These are phyloP conservation scores for Sternarchorhynchus goeldii DNA, from an alignment of 2,797 vertebrate species.

Conservation along the genomic window DNA sequence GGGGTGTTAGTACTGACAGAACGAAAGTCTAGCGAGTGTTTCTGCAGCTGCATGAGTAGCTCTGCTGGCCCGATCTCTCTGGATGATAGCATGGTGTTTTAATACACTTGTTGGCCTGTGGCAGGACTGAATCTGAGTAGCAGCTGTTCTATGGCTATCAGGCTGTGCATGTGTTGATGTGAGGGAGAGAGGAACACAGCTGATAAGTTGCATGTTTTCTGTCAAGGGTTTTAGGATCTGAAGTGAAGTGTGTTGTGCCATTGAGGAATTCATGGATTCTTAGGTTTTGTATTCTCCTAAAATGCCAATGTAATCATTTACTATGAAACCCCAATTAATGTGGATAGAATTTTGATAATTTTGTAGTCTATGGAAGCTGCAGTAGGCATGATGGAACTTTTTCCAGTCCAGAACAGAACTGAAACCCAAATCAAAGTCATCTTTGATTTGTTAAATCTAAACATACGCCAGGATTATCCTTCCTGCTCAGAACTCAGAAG, in stretches of 20 bases:
- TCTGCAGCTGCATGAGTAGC: slow-evolving; percentile 21
- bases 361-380: background rate
- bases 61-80: slow-evolving; percentile 28
- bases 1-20: slow-evolving; percentile 7
- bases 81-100: slow-evolving; percentile 7
- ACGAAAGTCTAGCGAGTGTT: slow-evolving; percentile 10
- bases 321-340: background rate
- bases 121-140: background rate
- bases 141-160: background rate
- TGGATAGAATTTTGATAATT: background rate
- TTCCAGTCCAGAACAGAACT: too few species aligned
- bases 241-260: background rate
- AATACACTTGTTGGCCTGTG: background rate
- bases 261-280: background rate
- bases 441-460: background rate
- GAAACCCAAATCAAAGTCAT: background rate
- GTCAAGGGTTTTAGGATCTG: background rate
- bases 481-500: background rate
- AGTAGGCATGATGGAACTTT: too few species aligned
- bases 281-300: background rate
- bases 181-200: background rate
- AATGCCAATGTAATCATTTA: background rate
- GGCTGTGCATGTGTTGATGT: background rate
- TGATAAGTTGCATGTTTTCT: background rate
- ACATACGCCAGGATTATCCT: too few species aligned